Conservation (phyloP, 2,797 vertebrate genomes). For the Eulemur albifrons region DNA sequence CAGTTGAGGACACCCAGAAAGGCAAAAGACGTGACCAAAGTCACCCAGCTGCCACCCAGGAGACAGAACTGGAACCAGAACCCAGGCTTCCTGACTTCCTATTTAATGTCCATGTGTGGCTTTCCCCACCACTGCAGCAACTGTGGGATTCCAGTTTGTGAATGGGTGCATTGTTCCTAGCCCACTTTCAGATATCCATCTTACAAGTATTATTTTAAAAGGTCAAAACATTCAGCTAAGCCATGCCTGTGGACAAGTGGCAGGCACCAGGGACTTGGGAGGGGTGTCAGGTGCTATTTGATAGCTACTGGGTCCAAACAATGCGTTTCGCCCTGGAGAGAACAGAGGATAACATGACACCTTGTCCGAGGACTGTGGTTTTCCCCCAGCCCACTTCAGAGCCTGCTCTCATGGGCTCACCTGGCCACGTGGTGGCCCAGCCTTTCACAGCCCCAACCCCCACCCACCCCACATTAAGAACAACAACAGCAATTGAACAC, state of each 20-base stretch:
- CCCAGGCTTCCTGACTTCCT: background rate
- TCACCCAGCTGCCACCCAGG: background rate
- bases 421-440: background rate
- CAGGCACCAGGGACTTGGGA: background rate
- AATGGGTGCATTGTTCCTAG: background rate
- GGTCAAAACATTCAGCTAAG: background rate
- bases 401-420: background rate
- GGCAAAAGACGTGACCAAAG: background rate
- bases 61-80: background rate
- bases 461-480: background rate
- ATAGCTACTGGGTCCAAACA: background rate
- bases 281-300: background rate
- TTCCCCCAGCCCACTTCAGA: background rate
- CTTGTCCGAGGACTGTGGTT: background rate
- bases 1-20: background rate
- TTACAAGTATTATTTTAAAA: slow-evolving; percentile 33
- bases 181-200: background rate
- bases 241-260: background rate
- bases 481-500: background rate
- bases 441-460: background rate
- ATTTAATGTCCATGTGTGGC: background rate
- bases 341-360: background rate
- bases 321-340: background rate
- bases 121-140: background rate
- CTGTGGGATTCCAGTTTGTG: background rate